These are phyloP conservation scores for Coryphaenoides rupestris DNA, from an alignment of 2,113 vertebrate species.

Conservation along the genomic window DNA sequence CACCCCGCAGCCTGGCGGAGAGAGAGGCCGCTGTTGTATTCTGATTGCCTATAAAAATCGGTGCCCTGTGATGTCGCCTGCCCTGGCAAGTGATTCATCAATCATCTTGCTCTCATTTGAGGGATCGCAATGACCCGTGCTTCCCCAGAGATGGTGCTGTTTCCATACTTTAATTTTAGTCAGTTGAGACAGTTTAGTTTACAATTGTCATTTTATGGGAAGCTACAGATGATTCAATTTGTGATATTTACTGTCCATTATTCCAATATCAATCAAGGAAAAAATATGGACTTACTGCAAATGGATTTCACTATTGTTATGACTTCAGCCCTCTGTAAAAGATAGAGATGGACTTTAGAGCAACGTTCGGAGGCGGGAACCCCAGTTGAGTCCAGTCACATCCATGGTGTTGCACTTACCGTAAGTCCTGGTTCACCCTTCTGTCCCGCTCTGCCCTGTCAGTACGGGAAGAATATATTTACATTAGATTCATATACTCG, in stretches of 20 bases:
- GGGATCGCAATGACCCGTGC: background rate
- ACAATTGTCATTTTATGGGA: no score
- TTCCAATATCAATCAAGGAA: background rate
- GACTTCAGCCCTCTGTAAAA: constrained; percentile 80
- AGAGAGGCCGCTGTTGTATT: background rate
- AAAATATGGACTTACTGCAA: constrained; percentile 77
- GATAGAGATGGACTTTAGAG: background rate
- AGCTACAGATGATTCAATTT: no score
- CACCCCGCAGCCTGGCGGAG: constrained; percentile 74
- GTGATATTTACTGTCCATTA: background rate
- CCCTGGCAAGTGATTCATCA: no score
- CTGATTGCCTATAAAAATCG: no score
- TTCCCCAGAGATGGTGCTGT: no score
- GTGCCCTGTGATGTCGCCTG: no score
- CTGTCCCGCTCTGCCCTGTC: constrained; percentile 73
- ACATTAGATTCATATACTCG: constrained; percentile 1
- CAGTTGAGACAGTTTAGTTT: no score
- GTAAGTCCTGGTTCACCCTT: constrained; percentile 83
- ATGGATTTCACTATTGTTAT: constrained; percentile 82
- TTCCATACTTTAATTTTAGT: no score
- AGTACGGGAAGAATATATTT: background rate
- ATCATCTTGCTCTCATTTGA: background rate
- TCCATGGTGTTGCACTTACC: constrained; percentile 65
- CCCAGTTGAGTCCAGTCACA: no score
- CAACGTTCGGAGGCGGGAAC: no score